phyloP scores from a whole-genome alignment of 2,797 vertebrate species.

The Australoheros facetus region DNA sequence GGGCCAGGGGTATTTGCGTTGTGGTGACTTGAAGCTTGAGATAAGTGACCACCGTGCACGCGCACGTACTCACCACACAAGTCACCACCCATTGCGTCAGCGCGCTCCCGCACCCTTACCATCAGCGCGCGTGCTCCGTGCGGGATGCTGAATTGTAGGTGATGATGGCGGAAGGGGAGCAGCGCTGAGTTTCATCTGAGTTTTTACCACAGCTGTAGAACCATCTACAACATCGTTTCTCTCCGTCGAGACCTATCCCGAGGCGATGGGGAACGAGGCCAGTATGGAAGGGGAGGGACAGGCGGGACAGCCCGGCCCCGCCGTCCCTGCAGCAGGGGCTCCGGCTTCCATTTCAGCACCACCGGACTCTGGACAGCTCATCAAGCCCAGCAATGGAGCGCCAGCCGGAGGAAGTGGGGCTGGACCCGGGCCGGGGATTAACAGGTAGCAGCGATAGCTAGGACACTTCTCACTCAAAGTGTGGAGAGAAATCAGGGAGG shows the following conservation, averaged over 20 bases:
- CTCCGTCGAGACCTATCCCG: constrained; percentile 67
- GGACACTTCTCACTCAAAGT: constrained; percentile 50
- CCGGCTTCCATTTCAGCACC: constrained; percentile 88
- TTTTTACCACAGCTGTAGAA: constrained; percentile 73
- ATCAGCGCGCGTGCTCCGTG: constrained; percentile 82
- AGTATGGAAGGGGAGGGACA: constrained; percentile 84
- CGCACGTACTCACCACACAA: constrained; percentile 64
- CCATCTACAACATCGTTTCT: constrained; percentile 71
- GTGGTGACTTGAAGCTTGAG: constrained; percentile 43
- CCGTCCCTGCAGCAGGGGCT: constrained; percentile 79
- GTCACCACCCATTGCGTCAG: constrained; percentile 78
- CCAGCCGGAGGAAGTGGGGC: constrained; percentile 80
- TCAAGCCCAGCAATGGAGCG: constrained; percentile 86
- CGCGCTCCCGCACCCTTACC: constrained; percentile 72
- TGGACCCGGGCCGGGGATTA: constrained; percentile 82
- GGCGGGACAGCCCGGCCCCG: constrained; percentile 80
- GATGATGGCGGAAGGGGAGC: constrained; percentile 88
- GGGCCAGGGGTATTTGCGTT: constrained; percentile 26
- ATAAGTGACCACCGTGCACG: constrained; percentile 52
- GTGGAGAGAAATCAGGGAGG: constrained; percentile 38
- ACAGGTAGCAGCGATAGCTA: constrained; percentile 80
- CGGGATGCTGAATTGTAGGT: constrained; percentile 84
- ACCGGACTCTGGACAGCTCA: constrained; percentile 85
- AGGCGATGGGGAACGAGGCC: constrained; percentile 85
- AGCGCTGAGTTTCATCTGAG: constrained; percentile 80